Percentiles rank a stretch among this genome's conserved stretches.
These are phyloP conservation scores for Leptoteleia sp. DNA, from an alignment of 1,140 invertebrate species.

Conservation along the genomic window DNA sequence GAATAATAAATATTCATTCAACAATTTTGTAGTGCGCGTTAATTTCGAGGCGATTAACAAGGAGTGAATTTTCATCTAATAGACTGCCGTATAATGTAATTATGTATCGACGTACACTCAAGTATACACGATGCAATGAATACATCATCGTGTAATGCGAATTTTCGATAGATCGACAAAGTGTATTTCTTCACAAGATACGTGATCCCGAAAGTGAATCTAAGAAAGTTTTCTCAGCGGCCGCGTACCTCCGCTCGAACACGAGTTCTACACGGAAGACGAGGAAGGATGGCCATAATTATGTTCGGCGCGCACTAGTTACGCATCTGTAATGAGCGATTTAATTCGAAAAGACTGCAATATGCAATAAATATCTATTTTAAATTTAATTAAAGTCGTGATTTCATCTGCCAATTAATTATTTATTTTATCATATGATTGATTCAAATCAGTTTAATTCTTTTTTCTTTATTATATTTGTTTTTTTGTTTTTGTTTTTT, in stretches of 20 bases:
- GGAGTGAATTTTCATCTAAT: slow-evolving; percentile 31
- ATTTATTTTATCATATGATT: slow-evolving; percentile 23
- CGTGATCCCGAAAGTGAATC: slow-evolving; percentile 62
- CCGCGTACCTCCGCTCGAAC: slow-evolving; percentile 15
- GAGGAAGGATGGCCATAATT: slow-evolving; percentile 64
- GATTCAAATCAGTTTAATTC: no score
- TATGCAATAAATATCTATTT: slow-evolving; percentile 44
- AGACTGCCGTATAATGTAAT: slow-evolving; percentile 37
- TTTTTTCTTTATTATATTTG: no score
- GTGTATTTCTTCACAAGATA: slow-evolving; percentile 44
- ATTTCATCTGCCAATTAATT: slow-evolving; percentile 48
- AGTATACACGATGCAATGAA: slow-evolving; percentile 46
- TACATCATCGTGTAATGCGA: slow-evolving; percentile 54
- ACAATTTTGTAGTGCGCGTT: slow-evolving; percentile 6
- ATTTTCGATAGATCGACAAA: slow-evolving; percentile 37
- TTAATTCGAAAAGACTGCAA: slow-evolving; percentile 42
- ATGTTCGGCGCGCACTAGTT: slow-evolving; percentile 60
- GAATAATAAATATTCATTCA: slow-evolving; percentile 32
- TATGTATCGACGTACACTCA: slow-evolving; percentile 30
- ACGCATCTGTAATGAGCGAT: slow-evolving; percentile 63
- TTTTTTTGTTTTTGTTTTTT: no score
- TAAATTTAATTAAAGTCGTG: slow-evolving; percentile 41
- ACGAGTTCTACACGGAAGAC: slow-evolving; percentile 61
- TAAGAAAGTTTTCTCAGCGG: slow-evolving; percentile 66
- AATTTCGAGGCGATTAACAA: slow-evolving; percentile 28